Base-by-base conservation (phyloP, 2,888 invertebrate genomes). In the Steinernema scapterisci region DNA sequence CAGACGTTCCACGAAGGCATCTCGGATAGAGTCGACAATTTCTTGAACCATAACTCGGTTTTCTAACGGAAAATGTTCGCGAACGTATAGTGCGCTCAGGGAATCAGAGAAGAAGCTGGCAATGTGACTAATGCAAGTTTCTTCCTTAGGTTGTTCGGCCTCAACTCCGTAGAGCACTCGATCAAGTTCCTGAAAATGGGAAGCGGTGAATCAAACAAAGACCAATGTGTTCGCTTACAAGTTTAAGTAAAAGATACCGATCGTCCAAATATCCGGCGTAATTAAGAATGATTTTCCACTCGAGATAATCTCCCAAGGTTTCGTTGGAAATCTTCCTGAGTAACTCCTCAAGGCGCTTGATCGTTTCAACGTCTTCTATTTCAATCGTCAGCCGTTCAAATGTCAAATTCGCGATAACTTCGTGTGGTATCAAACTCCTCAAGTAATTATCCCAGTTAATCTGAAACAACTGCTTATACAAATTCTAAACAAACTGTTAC, bases 401-500 rank as follows among this genome's bases (percentile, higher is more conserved):
- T 3, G 63, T 63, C 13, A 63, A 6, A 13, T 63, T 63, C 11
- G 38, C 25, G 16, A 77, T 23, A 21, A 77, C 74, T 71, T 74
- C 74, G n/a, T 70, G 27, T 7, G 77, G 77, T 21, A 77, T 23
- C 16, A 76, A 43, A 21, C 27, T 51, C 31, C 38, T 70, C 3
- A 77, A 5, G 27, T 77, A 77, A n/a, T 74, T 46, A n/a, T 48
- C 43, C 77, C 77, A 77, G 56, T 77, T 77, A 27, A 77, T 77
- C 76, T 76, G 44, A 27, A 73, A 23, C 16, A 1, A 7, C 25
- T 73, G 19, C 6, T 21, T 27, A 5, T 43, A 5, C 3, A 5
- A 46, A 45, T 3, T 13, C 71, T 51, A 16, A 5, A 3, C 2
- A 46, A 71, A 19, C 1, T 3, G 6, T 6, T 72, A 76, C 76